Percentiles rank a stretch among this genome's conserved stretches.
These are phyloP conservation scores for Cirrhinus molitorella DNA, from an alignment of 2,797 vertebrate species.

Conservation along the genomic window DNA sequence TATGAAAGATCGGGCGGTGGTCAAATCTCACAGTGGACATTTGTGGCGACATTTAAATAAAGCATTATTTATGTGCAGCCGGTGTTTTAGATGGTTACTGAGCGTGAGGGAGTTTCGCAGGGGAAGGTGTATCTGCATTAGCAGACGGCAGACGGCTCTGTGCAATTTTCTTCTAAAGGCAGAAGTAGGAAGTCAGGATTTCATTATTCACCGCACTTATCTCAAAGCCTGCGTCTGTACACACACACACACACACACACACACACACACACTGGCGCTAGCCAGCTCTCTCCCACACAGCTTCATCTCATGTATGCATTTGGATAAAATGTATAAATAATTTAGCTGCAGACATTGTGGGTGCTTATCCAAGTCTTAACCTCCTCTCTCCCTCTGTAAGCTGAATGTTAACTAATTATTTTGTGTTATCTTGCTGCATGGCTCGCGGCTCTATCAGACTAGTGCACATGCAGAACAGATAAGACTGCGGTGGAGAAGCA, in stretches of 20 bases:
- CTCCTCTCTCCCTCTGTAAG: conserved; percentile 70
- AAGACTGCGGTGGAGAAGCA: conserved; percentile 70
- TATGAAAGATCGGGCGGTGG: neutral
- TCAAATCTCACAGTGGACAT: conserved; percentile 4
- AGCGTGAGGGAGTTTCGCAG: conserved; percentile 26
- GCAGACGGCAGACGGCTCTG: conserved; percentile 56
- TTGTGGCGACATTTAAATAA: conserved; percentile 38
- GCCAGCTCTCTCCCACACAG: conserved; percentile 38
- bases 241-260: conserved; percentile 47
- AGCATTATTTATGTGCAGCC: conserved; percentile 25
- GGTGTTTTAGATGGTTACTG: conserved; percentile 23
- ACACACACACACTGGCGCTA: conserved; percentile 34
- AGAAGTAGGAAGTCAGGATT: conserved; percentile 65
- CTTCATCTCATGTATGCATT: conserved; percentile 57
- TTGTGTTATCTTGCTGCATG: conserved; percentile 81
- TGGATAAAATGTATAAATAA: conserved; percentile 65
- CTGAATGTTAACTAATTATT: conserved; percentile 86
- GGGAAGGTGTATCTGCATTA: conserved; percentile 48
- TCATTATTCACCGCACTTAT: conserved; percentile 67
- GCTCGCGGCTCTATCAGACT: conserved; percentile 81
- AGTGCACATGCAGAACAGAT: conserved; percentile 78
- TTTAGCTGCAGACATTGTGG: conserved; percentile 62
- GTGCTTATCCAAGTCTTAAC: conserved; percentile 65
- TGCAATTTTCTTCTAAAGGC: conserved; percentile 65
- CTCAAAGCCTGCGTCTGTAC: conserved; percentile 66